Evolutionary conservation across 2,888 invertebrate species (phyloP).

Genomic region (Clivina fossor): DNA sequence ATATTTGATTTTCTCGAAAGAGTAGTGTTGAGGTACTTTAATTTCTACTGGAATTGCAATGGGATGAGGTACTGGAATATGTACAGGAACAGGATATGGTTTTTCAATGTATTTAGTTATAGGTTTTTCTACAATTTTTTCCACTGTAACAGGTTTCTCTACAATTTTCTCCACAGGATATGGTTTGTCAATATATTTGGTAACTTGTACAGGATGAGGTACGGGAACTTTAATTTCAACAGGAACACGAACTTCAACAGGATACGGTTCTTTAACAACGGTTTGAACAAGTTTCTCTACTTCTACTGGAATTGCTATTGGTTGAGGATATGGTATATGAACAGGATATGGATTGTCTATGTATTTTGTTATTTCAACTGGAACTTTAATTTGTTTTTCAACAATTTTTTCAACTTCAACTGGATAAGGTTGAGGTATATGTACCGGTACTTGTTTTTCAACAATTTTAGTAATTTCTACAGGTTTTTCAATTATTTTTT

Average conservation of each 20-base stretch:
- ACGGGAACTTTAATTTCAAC: constrained; percentile 43
- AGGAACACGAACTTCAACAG: constrained; percentile 48
- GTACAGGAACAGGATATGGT: constrained; percentile 40
- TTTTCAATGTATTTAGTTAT: constrained; percentile 38
- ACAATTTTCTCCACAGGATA: constrained; percentile 61
- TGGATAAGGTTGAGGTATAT: constrained; percentile 47
- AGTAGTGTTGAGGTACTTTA: constrained; percentile 40
- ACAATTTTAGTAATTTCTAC: constrained; percentile 42
- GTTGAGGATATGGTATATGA: constrained; percentile 51
- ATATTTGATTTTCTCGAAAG: constrained; percentile 40
- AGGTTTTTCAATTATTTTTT: constrained; percentile 59
- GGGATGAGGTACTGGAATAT: constrained; percentile 55
- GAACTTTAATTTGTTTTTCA: constrained; percentile 42
- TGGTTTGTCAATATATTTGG: constrained; percentile 54
- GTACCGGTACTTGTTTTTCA: constrained; percentile 44
- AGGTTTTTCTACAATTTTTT: constrained; percentile 55
- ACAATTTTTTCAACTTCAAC: constrained; percentile 55
- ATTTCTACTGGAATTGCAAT: constrained; percentile 43
- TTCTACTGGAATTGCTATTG: constrained; percentile 44
- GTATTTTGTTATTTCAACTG: constrained; percentile 42
- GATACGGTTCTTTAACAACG: constrained; percentile 53
- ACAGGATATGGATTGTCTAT: constrained; percentile 40
- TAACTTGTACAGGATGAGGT: constrained; percentile 39
- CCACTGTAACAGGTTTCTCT: constrained; percentile 58
- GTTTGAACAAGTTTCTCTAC: constrained; percentile 36